Base-by-base conservation (phyloP, 1,140 invertebrate species). In the Hermetia illucens region DNA sequence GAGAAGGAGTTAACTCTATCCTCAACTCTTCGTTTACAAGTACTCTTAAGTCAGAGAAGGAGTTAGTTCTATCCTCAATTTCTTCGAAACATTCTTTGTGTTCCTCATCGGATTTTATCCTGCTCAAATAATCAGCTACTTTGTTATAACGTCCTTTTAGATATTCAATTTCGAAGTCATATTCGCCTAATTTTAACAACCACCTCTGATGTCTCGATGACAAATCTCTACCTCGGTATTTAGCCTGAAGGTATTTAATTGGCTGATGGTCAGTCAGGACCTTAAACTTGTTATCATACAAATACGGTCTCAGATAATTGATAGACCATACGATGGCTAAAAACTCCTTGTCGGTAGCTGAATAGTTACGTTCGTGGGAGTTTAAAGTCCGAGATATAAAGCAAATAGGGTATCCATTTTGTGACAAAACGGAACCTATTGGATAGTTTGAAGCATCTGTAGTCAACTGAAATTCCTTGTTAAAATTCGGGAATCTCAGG, bases 401-500 rank as follows among this genome's bases (percentile, higher is more conserved):
- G 20, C 25, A 37, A 27, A 41, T 30, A 3, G 27, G 27, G 17
- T 41, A 27, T 20, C 32, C 17, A 37, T 35, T 21, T 35, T 38
- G 38, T 10, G 22, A 31, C 15, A 44, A 29, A 12, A 38, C 42
- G 4, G 42, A 39, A 1, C 42, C 39, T 5, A 44, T 24, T 5
- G 39, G 32, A 32, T 22, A 44, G 10, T 46, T 38, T 27, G 21
- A 36, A 3, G 42, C 42, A 19, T 46, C 42, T 20, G 40, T 39
- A 17, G 36, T 32, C 3, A 46, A 12, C 1, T 19, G 38, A 22
- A 44, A 44, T 18, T 22, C 15, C 29, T 41, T 36, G 4, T 25
- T 33, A 17, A 44, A 44, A 12, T 44, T 34, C 15, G 44, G 39
- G 34, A 41, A 50, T 44, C 44, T 34, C 21, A 48, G 29, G n/a